Base-by-base conservation (phyloP, 2,888 invertebrate genomes). In the Amiota mariae region DNA sequence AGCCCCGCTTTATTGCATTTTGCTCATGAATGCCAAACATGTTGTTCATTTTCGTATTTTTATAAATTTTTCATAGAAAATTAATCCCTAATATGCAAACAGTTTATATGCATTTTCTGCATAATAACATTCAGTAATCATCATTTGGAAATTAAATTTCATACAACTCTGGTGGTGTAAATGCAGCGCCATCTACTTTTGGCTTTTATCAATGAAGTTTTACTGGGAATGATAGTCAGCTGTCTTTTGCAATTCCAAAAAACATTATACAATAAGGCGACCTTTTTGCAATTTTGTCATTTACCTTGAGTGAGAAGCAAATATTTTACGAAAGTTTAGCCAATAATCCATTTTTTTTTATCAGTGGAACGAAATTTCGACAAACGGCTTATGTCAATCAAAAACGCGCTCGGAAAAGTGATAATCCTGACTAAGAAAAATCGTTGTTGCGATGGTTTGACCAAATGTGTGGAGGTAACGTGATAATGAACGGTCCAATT, bases 291-390 rank as follows among this genome's bases (percentile, higher is more conserved):
- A 57, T 13, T 57, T 57, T 57, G 9, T 57, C n/a, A n/a, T n/a
- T 13, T 57, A 13, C 57, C n/a, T n/a, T n/a, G n/a, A n/a, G n/a
- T n/a, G n/a, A n/a, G n/a, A n/a, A 57, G 8, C 57, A 57, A 57
- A 8, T 57, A 15, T 57, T 57, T 57, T 49, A 49, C 49, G 12
- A 49, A 49, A 49, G 49, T 49, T 49, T 49, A 8, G 49, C 49
- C 49, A 49, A 49, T 49, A 49, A 49, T 49, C 8, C 57, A 57
- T 13, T 11, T 13, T 13, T 57, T 57, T n/a, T 57, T 8, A 57
- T 10, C 57, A 57, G 57, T 57, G 57, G n/a, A 57, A 57, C 57
- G 57, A 57, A 57, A 57, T 13, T 57, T 57, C n/a, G 57, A 57
- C 57, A 57, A 57, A 57, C n/a, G 57, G 15, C n/a, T 15, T 13